Evolutionary conservation across 2,797 vertebrate genomes (phyloP).

Genomic region (Ceyx erithaca): DNA sequence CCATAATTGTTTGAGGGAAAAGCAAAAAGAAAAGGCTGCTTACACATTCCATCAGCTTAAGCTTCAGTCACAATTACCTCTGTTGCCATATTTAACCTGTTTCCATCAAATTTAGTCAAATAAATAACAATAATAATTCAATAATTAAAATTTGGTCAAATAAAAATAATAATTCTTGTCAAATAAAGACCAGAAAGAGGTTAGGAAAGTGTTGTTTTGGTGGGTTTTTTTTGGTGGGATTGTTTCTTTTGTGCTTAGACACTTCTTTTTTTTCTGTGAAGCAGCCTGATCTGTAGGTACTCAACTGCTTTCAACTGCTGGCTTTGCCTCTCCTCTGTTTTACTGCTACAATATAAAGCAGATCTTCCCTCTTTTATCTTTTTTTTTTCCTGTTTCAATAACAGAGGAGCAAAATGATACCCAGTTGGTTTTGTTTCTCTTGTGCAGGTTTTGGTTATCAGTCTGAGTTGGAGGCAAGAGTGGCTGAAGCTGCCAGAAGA

Average conservation of each 20-base stretch:
- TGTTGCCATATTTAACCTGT: not conserved
- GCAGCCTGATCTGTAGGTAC: not conserved
- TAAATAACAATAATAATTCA: no score
- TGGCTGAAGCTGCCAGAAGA: constrained; percentile 93
- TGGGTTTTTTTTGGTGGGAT: not conserved
- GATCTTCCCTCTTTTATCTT: not conserved
- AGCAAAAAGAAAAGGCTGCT: not conserved
- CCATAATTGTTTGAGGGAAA: not conserved
- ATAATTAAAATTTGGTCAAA: not conserved
- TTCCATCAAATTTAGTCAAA: not conserved
- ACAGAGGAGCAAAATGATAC: not conserved
- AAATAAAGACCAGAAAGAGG: not conserved
- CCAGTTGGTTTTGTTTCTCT: not conserved
- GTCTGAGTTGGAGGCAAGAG: constrained; percentile 93
- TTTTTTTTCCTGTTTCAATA: not conserved
- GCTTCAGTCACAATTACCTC: not conserved
- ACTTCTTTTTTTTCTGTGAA: not conserved
- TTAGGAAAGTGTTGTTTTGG: not conserved
- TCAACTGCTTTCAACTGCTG: not conserved
- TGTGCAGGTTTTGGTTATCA: constrained; percentile 94
- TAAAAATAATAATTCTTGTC: no score
- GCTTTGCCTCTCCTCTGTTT: not conserved
- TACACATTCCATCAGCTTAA: not conserved
- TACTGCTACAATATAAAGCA: not conserved
- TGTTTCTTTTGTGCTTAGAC: not conserved